Conservation (phyloP, 1,140 invertebrate species). For the Potamilus streckersoni region DNA sequence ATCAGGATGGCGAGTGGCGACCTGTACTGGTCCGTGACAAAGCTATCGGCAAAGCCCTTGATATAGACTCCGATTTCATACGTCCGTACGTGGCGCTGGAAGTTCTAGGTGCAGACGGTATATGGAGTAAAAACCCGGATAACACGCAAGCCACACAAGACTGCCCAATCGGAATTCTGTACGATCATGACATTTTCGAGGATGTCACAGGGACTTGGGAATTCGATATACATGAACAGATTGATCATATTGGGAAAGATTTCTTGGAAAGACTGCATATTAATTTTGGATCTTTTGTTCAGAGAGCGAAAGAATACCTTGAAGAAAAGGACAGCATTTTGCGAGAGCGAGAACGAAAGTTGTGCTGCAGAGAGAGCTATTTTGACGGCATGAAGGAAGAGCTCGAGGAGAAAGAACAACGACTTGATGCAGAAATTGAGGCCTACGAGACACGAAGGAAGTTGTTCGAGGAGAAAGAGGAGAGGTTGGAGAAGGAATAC, state of each 20-base stretch:
- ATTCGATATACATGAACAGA: conserved; percentile 63
- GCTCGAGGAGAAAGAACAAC: conserved; percentile 49
- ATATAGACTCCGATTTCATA: conserved; percentile 62
- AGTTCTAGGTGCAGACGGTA: conserved; percentile 37
- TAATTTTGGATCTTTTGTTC: conserved; percentile 59
- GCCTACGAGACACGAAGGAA: conserved; percentile 37
- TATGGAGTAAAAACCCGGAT: conserved; percentile 49
- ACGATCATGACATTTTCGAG: conserved; percentile 59
- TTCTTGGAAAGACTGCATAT: conserved; percentile 57
- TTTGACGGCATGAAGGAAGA: conserved; percentile 33
- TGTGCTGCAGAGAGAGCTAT: conserved; percentile 35
- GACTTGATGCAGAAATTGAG: conserved; percentile 43
- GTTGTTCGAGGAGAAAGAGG: conserved; percentile 46
- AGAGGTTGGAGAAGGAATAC: conserved; percentile 47
- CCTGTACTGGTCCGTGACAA: conserved; percentile 53
- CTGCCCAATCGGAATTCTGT: conserved; percentile 44
- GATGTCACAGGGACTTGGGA: conserved; percentile 62
- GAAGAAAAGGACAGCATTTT: conserved; percentile 52
- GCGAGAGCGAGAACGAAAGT: conserved; percentile 53
- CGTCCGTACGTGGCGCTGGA: conserved; percentile 57
- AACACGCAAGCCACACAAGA: conserved; percentile 31
- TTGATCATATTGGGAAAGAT: conserved; percentile 58
- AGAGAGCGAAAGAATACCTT: conserved; percentile 58
- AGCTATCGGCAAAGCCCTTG: conserved; percentile 52
- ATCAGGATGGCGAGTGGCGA: conserved; percentile 56